Conservation (phyloP, 2,113 vertebrate species). For the Colistium nudipinnis region DNA sequence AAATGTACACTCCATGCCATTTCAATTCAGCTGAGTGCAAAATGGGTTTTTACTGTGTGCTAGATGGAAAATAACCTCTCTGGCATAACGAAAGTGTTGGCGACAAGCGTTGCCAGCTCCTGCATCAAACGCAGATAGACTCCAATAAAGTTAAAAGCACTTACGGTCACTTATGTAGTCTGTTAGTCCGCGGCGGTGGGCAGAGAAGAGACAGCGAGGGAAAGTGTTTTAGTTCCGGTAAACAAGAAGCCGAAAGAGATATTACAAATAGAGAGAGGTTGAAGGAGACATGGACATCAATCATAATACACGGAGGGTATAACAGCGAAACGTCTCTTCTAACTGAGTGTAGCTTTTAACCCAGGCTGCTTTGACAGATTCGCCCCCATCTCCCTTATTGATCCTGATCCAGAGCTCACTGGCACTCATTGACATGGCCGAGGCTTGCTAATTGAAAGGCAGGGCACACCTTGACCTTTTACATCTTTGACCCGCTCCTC, state of each 20-base stretch:
- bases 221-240: constrained; percentile 47
- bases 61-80: constrained; percentile 36
- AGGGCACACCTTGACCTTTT: constrained; percentile 78
- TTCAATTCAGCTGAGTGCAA: constrained; percentile 39
- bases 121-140: constrained; percentile 53
- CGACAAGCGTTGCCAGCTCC: constrained; percentile 39
- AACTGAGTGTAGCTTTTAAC: constrained; percentile 21
- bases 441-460: constrained; percentile 72
- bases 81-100: constrained; percentile 57
- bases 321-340: constrained; percentile 26
- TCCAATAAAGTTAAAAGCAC: constrained; percentile 70
- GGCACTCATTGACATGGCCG: constrained; percentile 55
- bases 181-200: constrained; percentile 58
- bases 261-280: not conserved
- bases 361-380: constrained; percentile 37
- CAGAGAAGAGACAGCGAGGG: constrained; percentile 43
- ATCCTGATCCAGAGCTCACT: constrained; percentile 49
- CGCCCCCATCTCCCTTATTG: constrained; percentile 56
- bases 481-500: constrained; percentile 58
- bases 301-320: too few species aligned
- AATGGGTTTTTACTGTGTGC: constrained; percentile 19
- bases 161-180: constrained; percentile 77
- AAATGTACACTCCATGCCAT: constrained; percentile 4
- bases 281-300: constrained; percentile 1
- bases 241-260: constrained; percentile 13